These are phyloP conservation scores for Cairina moschata DNA, from an alignment of 2,113 vertebrate species.

Conservation along the genomic window DNA sequence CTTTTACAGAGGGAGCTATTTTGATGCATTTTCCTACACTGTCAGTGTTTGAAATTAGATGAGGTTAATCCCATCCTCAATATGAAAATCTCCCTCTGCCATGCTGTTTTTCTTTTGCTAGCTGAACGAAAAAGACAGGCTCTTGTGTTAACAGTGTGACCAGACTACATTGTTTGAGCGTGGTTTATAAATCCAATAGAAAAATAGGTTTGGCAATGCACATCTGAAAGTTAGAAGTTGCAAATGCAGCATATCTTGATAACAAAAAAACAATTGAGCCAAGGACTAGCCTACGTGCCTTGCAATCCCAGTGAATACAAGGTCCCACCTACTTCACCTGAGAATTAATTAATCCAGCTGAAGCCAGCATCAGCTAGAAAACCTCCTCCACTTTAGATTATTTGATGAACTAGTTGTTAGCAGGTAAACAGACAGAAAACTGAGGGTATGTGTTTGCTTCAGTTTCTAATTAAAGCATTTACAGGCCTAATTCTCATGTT, in stretches of 20 bases:
- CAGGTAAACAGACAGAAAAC: background rate
- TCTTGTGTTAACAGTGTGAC: background rate
- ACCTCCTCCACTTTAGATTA: background rate
- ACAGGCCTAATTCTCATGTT: background rate
- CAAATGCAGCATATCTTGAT: background rate
- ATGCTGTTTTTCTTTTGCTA: background rate
- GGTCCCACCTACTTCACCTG: background rate
- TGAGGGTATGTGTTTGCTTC: background rate
- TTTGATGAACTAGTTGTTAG: background rate
- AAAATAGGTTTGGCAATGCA: background rate
- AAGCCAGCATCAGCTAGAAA: background rate
- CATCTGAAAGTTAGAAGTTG: background rate
- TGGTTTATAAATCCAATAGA: background rate
- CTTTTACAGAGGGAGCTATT: background rate
- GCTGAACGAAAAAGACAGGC: background rate
- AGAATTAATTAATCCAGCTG: background rate
- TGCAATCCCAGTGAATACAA: background rate
- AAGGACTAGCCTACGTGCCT: rapidly evolving
- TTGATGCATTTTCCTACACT: background rate
- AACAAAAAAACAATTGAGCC: background rate
- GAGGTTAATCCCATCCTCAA: background rate
- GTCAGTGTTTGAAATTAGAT: background rate
- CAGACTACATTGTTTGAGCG: background rate
- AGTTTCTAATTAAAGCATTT: background rate
- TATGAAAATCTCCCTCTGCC: background rate